These are phyloP conservation scores for Pygoscelis adeliae DNA, from an alignment of 2,113 vertebrate genomes.

Conservation along the genomic window DNA sequence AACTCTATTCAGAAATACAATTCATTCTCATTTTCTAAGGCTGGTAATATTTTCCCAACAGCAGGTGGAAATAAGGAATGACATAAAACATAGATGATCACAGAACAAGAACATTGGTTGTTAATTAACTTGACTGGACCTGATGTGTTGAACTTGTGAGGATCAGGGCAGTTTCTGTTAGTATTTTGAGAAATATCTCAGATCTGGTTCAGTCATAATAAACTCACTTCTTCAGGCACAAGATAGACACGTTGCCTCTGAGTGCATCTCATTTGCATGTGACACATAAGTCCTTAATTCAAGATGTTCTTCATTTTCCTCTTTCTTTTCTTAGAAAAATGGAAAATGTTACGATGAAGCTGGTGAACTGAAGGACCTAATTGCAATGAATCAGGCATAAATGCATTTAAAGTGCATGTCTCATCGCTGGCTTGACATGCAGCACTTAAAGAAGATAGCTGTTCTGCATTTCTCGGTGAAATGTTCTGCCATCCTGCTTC, in stretches of 20 bases:
- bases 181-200: neutral
- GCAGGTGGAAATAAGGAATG: neutral
- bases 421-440: neutral
- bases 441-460: neutral
- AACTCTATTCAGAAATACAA: neutral
- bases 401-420: neutral
- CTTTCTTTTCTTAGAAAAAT: neutral
- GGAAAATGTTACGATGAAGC: neutral
- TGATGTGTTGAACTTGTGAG: neutral
- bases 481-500: neutral
- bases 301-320: neutral
- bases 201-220: neutral
- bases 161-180: neutral
- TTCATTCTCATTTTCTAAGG: neutral
- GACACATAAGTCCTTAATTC: neutral
- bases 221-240: neutral
- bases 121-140: neutral
- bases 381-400: neutral
- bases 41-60: neutral
- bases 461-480: neutral
- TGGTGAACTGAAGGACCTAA: neutral
- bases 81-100: neutral
- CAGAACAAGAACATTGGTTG: neutral
- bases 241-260: neutral
- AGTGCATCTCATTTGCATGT: neutral